phyloP scores from a whole-genome alignment of 2,113 vertebrate genomes.

The Tyto alba region DNA sequence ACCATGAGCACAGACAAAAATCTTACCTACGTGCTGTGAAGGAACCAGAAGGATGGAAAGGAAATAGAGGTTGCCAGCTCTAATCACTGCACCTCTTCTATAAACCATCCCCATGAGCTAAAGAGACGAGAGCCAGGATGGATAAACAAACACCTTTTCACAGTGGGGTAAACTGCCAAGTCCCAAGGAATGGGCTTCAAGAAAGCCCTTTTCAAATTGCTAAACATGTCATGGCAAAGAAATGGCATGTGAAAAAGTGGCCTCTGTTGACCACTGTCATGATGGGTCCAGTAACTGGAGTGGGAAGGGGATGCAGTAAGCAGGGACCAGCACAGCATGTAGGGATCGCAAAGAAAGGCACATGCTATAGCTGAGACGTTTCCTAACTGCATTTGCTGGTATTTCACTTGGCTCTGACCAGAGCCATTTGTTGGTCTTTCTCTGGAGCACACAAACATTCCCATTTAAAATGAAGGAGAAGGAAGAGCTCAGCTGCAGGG shows the following conservation, averaged over 20 bases:
- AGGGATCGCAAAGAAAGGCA: not conserved
- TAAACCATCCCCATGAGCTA: not conserved
- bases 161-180: not conserved
- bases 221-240: not conserved
- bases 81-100: not conserved
- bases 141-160: not conserved
- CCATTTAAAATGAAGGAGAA: slow-evolving; percentile 12
- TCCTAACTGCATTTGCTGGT: not conserved
- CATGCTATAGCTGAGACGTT: not conserved
- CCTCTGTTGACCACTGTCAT: not conserved
- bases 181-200: not conserved
- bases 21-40: not conserved
- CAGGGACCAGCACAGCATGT: not conserved
- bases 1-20: not conserved
- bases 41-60: slow-evolving; percentile 18
- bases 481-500: slow-evolving; percentile 2
- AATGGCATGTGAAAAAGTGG: not conserved
- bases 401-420: not conserved
- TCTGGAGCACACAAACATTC: not conserved
- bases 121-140: not conserved
- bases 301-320: accelerated
- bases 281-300: not conserved
- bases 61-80: slow-evolving; percentile 46
- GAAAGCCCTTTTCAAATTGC: not conserved
- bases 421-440: not conserved